Evolutionary conservation across 1,140 invertebrate species (phyloP).

Genomic region (Drosophila nigromelanica): DNA sequence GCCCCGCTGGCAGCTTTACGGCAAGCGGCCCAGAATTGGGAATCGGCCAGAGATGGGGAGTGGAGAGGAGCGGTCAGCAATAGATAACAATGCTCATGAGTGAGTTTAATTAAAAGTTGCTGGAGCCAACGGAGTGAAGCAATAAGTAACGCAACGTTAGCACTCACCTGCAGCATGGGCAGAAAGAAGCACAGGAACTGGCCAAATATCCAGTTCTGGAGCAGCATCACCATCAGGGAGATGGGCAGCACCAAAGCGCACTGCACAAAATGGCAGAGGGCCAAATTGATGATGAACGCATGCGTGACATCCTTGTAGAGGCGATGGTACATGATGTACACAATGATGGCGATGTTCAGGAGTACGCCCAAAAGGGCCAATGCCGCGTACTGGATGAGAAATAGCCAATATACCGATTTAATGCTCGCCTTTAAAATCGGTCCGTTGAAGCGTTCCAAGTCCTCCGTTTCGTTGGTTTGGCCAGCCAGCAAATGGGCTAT

Average conservation of each 20-base stretch:
- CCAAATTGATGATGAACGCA: constrained; percentile 88
- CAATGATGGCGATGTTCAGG: constrained; percentile 86
- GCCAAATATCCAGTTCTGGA: constrained; percentile 91
- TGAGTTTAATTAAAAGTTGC: constrained; percentile 46
- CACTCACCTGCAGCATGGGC: constrained; percentile 89
- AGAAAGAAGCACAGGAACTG: constrained; percentile 90
- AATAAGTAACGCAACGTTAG: constrained; percentile 8
- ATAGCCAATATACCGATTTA: constrained; percentile 86
- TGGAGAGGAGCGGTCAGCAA: neutral
- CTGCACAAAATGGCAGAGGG: constrained; percentile 88
- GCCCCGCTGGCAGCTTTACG: constrained; percentile 22
- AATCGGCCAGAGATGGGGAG: neutral
- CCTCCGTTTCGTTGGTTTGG: constrained; percentile 65
- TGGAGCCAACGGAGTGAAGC: neutral
- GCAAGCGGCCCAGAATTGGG: neutral
- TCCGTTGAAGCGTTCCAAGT: constrained; percentile 68
- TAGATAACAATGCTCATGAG: constrained; percentile 45
- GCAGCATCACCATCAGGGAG: constrained; percentile 87
- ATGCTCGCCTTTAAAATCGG: constrained; percentile 84
- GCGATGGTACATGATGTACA: constrained; percentile 86
- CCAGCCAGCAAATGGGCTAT: constrained; percentile 71
- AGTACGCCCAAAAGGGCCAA: constrained; percentile 86
- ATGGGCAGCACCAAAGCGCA: constrained; percentile 88
- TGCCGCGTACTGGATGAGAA: constrained; percentile 87
- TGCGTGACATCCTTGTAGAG: constrained; percentile 87